Percentiles rank a stretch among this genome's conserved stretches.
phyloP scores from a whole-genome alignment of 2,888 invertebrate species.

The Leistus spinibarbis region DNA sequence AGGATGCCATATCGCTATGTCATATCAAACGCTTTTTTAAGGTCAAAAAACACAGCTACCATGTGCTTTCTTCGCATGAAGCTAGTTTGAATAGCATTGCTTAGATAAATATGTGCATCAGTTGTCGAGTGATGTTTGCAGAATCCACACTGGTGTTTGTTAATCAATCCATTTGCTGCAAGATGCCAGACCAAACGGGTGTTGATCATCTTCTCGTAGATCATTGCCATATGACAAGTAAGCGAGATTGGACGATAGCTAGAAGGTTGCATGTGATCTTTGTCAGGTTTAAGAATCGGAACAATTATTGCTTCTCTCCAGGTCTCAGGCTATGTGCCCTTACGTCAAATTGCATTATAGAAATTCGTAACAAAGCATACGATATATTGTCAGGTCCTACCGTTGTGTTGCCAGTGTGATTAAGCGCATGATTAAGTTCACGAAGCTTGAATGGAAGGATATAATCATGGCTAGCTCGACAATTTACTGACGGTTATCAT shows the following conservation, averaged over 20 bases:
- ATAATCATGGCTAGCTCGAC: background rate
- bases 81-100: background rate
- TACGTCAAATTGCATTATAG: background rate
- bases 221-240: background rate
- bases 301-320: conserved; percentile 7
- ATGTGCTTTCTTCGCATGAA: conserved; percentile 2
- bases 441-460: conserved; percentile 3
- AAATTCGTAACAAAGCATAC: conserved; percentile 4
- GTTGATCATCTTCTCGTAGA: conserved; percentile 16
- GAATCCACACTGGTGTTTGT: background rate
- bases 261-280: background rate
- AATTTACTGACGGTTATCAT: background rate
- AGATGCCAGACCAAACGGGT: conserved; percentile 3
- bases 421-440: conserved; percentile 1
- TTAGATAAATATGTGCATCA: background rate
- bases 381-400: conserved; percentile 6
- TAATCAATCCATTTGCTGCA: background rate
- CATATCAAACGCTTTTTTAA: conserved; percentile 17
- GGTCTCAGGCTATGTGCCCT: background rate
- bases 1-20: conserved; percentile 5
- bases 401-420: background rate
- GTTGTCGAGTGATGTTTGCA: background rate
- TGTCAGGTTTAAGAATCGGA: conserved; percentile 1
- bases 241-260: conserved; percentile 23
- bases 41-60: conserved; percentile 11